Evolutionary conservation across 2,797 vertebrate genomes (phyloP).

Genomic region (Cynodonichthys magdalenae): DNA sequence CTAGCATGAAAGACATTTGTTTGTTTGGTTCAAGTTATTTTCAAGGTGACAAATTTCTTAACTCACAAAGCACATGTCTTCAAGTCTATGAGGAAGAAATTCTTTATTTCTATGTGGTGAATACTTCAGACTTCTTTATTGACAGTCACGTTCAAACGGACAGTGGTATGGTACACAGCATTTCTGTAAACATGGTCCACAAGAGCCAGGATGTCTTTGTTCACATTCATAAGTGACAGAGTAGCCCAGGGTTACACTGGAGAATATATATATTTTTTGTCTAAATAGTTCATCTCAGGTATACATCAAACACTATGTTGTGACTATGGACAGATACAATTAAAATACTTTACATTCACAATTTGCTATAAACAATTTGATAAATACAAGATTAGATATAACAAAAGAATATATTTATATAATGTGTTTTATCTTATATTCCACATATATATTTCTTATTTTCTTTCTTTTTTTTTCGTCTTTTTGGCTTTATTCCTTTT

Average conservation of each 20-base stretch:
- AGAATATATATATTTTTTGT: slow-evolving; percentile 58
- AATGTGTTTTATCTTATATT: slow-evolving; percentile 71
- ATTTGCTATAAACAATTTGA: slow-evolving; percentile 86
- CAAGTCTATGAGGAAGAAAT: slow-evolving; percentile 79
- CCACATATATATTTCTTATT: slow-evolving; percentile 59
- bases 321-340: slow-evolving; percentile 81
- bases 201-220: slow-evolving; percentile 63
- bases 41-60: background rate
- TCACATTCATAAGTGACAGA: slow-evolving; percentile 65
- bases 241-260: slow-evolving; percentile 70
- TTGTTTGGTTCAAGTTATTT: background rate
- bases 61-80: slow-evolving; percentile 20
- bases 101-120: slow-evolving; percentile 88
- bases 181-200: slow-evolving; percentile 82
- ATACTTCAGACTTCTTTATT: slow-evolving; percentile 84
- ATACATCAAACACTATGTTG: slow-evolving; percentile 86
- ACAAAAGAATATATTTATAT: slow-evolving; percentile 86
- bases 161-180: slow-evolving; percentile 81
- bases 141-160: slow-evolving; percentile 84
- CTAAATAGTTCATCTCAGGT: slow-evolving; percentile 79
- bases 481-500: slow-evolving; percentile 75
- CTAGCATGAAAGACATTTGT: too few species aligned
- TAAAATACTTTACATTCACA: slow-evolving; percentile 87
- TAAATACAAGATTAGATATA: slow-evolving; percentile 86
- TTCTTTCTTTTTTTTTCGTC: slow-evolving; percentile 64